Evolutionary conservation across 1,140 invertebrate species (phyloP).

Genomic region (Doryteuthis pealeii): DNA sequence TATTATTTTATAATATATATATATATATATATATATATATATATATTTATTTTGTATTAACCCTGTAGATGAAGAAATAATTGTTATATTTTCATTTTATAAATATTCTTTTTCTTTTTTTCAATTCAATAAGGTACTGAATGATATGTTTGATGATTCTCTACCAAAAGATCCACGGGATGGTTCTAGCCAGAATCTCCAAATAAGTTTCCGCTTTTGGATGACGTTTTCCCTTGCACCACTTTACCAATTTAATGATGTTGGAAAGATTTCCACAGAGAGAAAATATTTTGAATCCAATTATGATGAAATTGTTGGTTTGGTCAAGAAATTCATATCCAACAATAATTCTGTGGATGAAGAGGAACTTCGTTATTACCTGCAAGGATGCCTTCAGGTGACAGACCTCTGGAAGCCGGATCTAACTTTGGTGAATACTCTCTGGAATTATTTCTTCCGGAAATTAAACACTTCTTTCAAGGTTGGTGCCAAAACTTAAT

Average conservation of each 20-base stretch:
- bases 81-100: too few species aligned
- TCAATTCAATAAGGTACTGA: too few species aligned
- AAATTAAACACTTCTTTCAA: slow-evolving; percentile 18
- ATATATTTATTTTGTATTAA: too few species aligned
- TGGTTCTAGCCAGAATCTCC: too few species aligned
- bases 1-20: too few species aligned
- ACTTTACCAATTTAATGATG: slow-evolving; percentile 15
- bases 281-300: slow-evolving; percentile 26
- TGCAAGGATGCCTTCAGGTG: slow-evolving; percentile 26
- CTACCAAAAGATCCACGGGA: too few species aligned
- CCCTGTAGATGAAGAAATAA: too few species aligned
- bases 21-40: too few species aligned
- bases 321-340: slow-evolving; percentile 2
- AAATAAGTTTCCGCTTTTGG: slow-evolving; percentile 27
- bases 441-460: slow-evolving; percentile 40
- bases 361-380: slow-evolving; percentile 21
- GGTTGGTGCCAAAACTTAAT: neutral
- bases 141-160: too few species aligned
- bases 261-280: slow-evolving; percentile 23
- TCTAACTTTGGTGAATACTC: slow-evolving; percentile 24
- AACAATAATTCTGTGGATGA: slow-evolving; percentile 18
- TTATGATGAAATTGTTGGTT: slow-evolving; percentile 22
- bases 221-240: slow-evolving; percentile 28
- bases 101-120: too few species aligned
- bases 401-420: slow-evolving; percentile 28